phyloP scores from a whole-genome alignment of 2,113 vertebrate species.

The Callorhinus ursinus region DNA sequence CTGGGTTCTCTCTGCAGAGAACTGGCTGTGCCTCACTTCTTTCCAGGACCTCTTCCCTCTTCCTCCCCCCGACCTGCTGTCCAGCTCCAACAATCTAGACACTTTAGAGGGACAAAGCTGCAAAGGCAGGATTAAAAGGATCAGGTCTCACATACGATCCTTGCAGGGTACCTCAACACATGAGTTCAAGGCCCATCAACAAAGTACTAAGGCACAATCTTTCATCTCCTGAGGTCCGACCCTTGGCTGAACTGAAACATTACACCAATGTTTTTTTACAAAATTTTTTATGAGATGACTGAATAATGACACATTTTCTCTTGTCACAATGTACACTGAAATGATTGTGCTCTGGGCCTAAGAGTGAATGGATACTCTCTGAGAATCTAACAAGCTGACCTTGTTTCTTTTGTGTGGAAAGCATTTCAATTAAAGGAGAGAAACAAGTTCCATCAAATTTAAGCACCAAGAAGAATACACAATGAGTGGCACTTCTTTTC shows the following conservation, averaged over 20 bases:
- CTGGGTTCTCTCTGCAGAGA: not conserved
- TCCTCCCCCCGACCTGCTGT: not conserved
- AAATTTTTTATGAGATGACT: constrained; percentile 9
- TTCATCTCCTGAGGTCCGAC: not conserved
- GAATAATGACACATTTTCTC: constrained; percentile 33
- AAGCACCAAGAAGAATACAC: constrained; percentile 51
- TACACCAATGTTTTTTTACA: not conserved
- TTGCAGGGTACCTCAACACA: not conserved
- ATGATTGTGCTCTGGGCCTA: not conserved
- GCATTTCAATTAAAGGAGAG: constrained; percentile 58
- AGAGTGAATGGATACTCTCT: constrained; percentile 27
- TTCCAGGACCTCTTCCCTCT: not conserved
- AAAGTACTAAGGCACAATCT: not conserved
- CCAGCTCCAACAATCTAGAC: not conserved
- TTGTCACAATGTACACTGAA: constrained; percentile 29
- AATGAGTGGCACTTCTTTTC: constrained; percentile 45
- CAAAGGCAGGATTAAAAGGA: not conserved
- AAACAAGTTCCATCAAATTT: constrained; percentile 51
- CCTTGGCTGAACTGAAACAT: constrained; percentile 15
- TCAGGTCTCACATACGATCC: not conserved
- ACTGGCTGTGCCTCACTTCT: not conserved
- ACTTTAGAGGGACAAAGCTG: not conserved
- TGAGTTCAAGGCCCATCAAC: not conserved
- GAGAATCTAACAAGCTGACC: constrained; percentile 28
- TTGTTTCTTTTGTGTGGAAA: constrained; percentile 60